Base-by-base conservation (phyloP, 2,888 invertebrate species). In the Lutraria lutraria region DNA sequence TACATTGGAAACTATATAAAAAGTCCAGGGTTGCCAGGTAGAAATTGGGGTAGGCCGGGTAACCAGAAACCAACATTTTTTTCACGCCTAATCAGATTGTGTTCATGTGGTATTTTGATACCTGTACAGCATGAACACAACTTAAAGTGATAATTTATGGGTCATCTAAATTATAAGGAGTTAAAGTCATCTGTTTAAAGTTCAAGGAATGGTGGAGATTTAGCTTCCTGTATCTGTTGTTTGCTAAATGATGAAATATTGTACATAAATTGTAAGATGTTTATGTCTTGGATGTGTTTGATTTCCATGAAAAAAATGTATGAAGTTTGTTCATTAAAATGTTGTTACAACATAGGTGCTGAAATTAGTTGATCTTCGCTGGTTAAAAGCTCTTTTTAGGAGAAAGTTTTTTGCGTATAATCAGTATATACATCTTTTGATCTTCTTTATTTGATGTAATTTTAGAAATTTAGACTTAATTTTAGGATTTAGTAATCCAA, bases 91-190 rank as follows among this genome's bases (percentile, higher is more conserved):
- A n/a, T 63, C 15, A 63, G 25, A 25, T n/a, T 63, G 63, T 63
- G 63, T 25, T 63, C 15, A 63, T 63, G 12, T 25, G 2, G 21
- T n/a, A 63, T 12, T 4, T 25, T 16, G 10, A 25, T n/a, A 63
- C 63, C 25, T 12, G 21, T 25, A 63, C n/a, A n/a, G 10, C n/a
- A n/a, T 63, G 12, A 25, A 63, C 63, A 63, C 25, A 19, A 19
- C 63, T 63, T 63, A 25, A 81, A 34, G 52, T 79, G n/a, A n/a
- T 52, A 53, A 87, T 87, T 82, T 87, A 87, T 81, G 87, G 87
- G 83, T 87, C 83, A 87, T 31, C 76, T 81, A 82, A 87, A 87
- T 87, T 87, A 82, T 87, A 82, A 83, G 72, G 34, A 76, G 31
- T 43, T 63, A 72, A 34, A 72, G 31, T 34, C 52, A 13, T 34